phyloP scores from a whole-genome alignment of 35 echinoderm and acorn worm species.

The Chiridota heheva region DNA sequence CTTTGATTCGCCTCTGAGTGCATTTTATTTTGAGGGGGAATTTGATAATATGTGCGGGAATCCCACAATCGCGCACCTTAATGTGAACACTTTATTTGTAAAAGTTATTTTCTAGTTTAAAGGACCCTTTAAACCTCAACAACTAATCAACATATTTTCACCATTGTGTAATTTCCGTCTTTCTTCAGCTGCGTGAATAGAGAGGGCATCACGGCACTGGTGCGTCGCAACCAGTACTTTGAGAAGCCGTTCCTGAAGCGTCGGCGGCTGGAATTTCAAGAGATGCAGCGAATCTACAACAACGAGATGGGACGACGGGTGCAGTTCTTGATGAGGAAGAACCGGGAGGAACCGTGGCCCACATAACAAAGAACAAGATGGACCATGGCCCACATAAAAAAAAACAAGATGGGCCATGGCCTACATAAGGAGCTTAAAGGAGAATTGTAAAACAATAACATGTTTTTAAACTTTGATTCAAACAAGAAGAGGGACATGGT shows the following conservation, averaged over 20 bases:
- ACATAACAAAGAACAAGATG: not conserved
- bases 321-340: not conserved
- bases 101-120: too few species aligned
- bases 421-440: not conserved
- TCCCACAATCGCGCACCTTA: too few species aligned
- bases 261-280: slow-evolving; percentile 72
- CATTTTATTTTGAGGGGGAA: too few species aligned
- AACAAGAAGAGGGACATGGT: too few species aligned
- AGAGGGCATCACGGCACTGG: slow-evolving; percentile 76
- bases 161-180: too few species aligned
- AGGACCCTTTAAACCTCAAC: too few species aligned
- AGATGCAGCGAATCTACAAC: slow-evolving; percentile 80
- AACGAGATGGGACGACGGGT: not conserved
- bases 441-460: too few species aligned
- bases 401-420: not conserved
- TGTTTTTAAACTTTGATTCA: too few species aligned
- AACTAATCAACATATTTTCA: too few species aligned
- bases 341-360: slow-evolving; percentile 1
- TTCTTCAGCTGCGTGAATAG: slow-evolving; percentile 55
- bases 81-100: too few species aligned
- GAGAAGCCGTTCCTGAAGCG: slow-evolving; percentile 93
- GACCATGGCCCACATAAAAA: not conserved
- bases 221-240: slow-evolving; percentile 73
- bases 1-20: too few species aligned
- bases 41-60: too few species aligned